Percentiles rank a stretch among this genome's conserved stretches.
These are phyloP conservation scores for Hydractinia echinata DNA, from an alignment of 30 jellyfish, hydroid and myxozoan species.

Conservation along the genomic window DNA sequence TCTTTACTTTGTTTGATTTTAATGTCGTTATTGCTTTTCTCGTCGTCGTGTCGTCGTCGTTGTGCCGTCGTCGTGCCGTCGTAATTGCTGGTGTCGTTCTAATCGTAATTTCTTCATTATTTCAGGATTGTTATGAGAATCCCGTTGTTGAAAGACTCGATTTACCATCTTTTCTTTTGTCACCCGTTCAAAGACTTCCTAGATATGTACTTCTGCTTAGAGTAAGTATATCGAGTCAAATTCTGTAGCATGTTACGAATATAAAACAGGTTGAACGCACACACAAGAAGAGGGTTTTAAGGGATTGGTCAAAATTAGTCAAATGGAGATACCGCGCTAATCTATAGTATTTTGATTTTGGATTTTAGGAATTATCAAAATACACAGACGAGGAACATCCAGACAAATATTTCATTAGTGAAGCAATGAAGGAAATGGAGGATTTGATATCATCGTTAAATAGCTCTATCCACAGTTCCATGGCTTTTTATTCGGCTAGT, in stretches of 20 bases:
- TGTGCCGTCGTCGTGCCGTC: too few relatives aligned
- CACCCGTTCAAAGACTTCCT: conserved; percentile 94
- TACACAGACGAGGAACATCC: conserved; percentile 94
- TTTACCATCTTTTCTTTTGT: conserved; percentile 75
- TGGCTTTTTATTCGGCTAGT: conserved; percentile 81
- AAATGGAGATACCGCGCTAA: too few relatives aligned
- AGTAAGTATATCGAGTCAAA: conserved; percentile 38
- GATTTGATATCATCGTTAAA: conserved; percentile 65
- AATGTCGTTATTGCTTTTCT: neutral
- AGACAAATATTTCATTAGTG: conserved; percentile 53
- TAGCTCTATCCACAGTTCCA: conserved; percentile 84
- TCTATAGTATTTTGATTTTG: neutral
- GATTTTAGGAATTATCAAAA: conserved; percentile 65
- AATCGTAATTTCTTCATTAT: neutral
- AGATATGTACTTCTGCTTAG: conserved; percentile 74
- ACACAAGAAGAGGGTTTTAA: too few relatives aligned
- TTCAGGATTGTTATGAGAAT: conserved; percentile 39
- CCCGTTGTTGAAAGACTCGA: conserved; percentile 71
- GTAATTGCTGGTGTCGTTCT: neutral
- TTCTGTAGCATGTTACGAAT: too few relatives aligned
- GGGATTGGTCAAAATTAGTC: too few relatives aligned
- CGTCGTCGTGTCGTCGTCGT: neutral
- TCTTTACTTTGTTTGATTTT: neutral
- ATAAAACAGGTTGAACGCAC: too few relatives aligned
- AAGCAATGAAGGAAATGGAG: conserved; percentile 83